phyloP scores from a whole-genome alignment of 2,113 vertebrate genomes.

The Trematomus loennbergii region DNA sequence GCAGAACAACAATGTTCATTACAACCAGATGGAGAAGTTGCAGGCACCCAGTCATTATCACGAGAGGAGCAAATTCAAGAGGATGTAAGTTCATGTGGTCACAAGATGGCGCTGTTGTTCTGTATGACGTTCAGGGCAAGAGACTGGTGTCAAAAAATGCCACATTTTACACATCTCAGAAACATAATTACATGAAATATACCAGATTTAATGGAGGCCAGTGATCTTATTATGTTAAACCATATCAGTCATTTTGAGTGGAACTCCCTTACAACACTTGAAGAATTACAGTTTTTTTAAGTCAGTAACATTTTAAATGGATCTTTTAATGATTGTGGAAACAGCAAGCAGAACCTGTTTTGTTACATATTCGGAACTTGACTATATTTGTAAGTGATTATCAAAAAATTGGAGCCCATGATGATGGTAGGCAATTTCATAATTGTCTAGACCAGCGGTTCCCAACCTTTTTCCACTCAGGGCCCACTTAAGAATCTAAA shows the following conservation, averaged over 20 bases:
- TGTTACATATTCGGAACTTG: neutral
- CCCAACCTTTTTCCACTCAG: too few relatives aligned
- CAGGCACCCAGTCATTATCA: conserved; percentile 18
- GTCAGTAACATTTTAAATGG: neutral
- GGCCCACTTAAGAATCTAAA: too few relatives aligned
- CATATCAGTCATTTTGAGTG: neutral
- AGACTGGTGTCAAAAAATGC: neutral
- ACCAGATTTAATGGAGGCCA: neutral
- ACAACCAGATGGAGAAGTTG: conserved; percentile 49
- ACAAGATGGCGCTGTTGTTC: conserved; percentile 76
- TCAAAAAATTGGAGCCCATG: neutral
- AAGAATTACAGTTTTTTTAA: neutral
- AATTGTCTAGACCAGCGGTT: too few relatives aligned
- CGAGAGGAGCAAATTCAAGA: conserved; percentile 68
- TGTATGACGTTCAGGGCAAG: neutral
- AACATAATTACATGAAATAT: neutral
- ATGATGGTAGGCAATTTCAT: too few relatives aligned
- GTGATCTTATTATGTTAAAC: neutral
- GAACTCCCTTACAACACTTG: neutral
- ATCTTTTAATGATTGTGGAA: neutral
- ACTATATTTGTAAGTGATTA: neutral
- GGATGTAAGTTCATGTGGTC: conserved; percentile 64
- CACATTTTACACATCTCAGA: neutral
- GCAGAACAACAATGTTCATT: conserved; percentile 12
- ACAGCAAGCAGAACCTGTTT: neutral